These are phyloP conservation scores for Anguilla anguilla DNA, from an alignment of 2,797 vertebrate species.

Conservation along the genomic window DNA sequence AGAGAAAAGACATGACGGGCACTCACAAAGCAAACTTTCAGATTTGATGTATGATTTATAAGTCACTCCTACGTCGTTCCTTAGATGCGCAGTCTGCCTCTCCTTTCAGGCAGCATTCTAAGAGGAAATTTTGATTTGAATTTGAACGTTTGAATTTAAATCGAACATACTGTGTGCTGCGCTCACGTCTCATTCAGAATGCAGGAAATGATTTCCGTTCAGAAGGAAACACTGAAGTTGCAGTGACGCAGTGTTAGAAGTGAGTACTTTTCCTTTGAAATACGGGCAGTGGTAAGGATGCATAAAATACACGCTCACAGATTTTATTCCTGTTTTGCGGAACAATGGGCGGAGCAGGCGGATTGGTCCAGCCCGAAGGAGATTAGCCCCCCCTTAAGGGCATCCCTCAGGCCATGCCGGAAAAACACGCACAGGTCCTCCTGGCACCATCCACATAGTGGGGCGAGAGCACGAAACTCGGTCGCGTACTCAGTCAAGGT, in stretches of 20 bases:
- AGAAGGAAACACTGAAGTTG: conserved; percentile 6
- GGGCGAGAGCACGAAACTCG: no score
- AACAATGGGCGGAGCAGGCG: no score
- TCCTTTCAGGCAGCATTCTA: not conserved
- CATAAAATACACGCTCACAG: not conserved
- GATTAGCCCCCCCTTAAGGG: no score
- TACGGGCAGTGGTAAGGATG: not conserved
- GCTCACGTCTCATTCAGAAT: conserved; percentile 32
- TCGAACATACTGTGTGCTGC: conserved; percentile 31
- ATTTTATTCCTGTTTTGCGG: not conserved
- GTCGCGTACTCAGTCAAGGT: no score
- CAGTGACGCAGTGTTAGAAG: conserved; percentile 2
- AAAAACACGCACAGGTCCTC: no score
- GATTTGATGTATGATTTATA: conserved; percentile 50
- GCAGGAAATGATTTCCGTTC: conserved; percentile 18
- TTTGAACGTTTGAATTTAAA: conserved; percentile 16
- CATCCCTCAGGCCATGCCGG: no score
- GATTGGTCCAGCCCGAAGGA: no score
- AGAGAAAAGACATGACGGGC: not conserved
- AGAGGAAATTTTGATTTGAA: not conserved
- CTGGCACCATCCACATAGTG: no score
- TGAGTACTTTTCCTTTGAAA: conserved; percentile 35
- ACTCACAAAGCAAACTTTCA: not conserved
- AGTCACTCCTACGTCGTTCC: conserved; percentile 25
- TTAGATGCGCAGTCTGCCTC: not conserved